Percentiles rank a stretch among this genome's conserved stretches.
Evolutionary conservation across 2,888 invertebrate species (phyloP).

Genomic region (Zaprionus lineosus): DNA sequence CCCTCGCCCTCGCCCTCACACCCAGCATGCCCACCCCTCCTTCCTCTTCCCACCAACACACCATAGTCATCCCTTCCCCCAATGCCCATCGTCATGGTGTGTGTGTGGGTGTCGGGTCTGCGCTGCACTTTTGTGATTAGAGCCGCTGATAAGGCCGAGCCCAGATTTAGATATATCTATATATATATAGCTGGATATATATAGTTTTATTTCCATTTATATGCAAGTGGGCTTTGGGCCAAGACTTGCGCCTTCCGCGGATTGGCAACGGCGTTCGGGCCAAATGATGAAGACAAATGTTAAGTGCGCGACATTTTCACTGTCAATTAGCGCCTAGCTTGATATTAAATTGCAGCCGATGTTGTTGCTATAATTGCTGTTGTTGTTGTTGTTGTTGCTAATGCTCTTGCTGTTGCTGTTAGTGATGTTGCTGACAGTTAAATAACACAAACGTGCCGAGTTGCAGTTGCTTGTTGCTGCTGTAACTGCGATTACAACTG

Average conservation of each 20-base stretch:
- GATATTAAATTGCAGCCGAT: conserved; percentile 42
- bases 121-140: conserved; percentile 53
- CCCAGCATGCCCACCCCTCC: conserved; percentile 1
- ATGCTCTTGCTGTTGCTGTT: conserved; percentile 22
- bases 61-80: conserved; percentile 3
- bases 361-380: conserved; percentile 31
- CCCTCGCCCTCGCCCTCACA: conserved; percentile 23
- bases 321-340: conserved; percentile 68
- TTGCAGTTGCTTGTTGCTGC: conserved; percentile 60
- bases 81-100: too few relatives aligned
- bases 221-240: conserved; percentile 50
- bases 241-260: conserved; percentile 46
- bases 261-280: conserved; percentile 34
- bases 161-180: conserved; percentile 18
- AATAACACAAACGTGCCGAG: conserved; percentile 73
- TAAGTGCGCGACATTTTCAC: conserved; percentile 74
- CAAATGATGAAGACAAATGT: conserved; percentile 69
- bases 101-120: conserved; percentile 52
- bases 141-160: conserved; percentile 41
- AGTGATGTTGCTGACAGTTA: conserved; percentile 68
- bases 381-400: conserved; percentile 24
- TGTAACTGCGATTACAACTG: conserved; percentile 33
- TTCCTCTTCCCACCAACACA: neutral
- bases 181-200: too few relatives aligned
- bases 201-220: too few relatives aligned